Conservation (phyloP, 1,140 invertebrate genomes). For the Anastrepha ludens region DNA sequence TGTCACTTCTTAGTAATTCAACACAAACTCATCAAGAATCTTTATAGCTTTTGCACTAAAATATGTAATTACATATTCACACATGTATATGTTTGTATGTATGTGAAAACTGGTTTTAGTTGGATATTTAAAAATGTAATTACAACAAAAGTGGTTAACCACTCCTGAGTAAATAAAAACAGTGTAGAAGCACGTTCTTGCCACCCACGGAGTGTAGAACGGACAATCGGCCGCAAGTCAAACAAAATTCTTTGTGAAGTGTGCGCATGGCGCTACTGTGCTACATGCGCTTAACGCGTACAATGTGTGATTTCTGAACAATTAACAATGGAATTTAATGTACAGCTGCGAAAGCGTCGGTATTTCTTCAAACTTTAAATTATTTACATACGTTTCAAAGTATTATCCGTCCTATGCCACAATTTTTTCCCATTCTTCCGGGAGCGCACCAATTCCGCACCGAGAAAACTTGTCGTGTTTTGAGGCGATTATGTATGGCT, state of each 20-base stretch:
- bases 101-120: neutral
- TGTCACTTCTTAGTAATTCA: neutral
- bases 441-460: too few species aligned
- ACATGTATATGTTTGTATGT: neutral
- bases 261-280: neutral
- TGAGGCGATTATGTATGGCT: too few species aligned
- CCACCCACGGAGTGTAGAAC: conserved; percentile 17
- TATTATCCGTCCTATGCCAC: too few species aligned
- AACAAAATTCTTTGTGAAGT: neutral
- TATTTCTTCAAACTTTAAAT: too few species aligned
- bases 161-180: neutral
- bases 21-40: neutral
- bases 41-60: neutral
- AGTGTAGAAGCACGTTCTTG: neutral
- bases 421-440: too few species aligned
- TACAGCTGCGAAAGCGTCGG: too few species aligned
- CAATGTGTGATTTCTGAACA: neutral
- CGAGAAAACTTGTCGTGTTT: too few species aligned
- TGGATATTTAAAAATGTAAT: neutral
- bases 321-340: neutral
- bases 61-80: too few species aligned
- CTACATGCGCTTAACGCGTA: too few species aligned
- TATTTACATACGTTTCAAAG: too few species aligned
- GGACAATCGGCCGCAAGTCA: neutral
- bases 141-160: neutral